Evolutionary conservation across 2,797 vertebrate genomes (phyloP).

Genomic region (Alfaro cultratus): DNA sequence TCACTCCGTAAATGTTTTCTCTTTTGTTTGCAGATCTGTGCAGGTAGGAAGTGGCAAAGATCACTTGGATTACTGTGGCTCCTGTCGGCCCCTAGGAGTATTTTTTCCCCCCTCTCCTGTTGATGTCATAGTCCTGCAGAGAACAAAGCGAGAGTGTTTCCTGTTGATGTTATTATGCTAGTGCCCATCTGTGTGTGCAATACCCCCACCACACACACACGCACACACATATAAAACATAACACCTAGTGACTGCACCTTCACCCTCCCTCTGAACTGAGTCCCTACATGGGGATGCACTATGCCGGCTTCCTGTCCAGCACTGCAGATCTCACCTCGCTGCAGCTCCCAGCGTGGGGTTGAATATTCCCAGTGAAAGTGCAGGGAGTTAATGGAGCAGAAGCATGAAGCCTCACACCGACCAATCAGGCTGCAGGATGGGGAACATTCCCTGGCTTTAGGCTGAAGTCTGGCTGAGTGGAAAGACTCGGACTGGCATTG

Average conservation of each 20-base stretch:
- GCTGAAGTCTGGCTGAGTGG: background rate
- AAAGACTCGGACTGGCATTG: slow-evolving; percentile 27
- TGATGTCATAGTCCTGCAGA: slow-evolving; percentile 70
- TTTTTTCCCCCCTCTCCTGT: slow-evolving; percentile 44
- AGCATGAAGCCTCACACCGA: slow-evolving; percentile 8
- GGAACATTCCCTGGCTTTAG: slow-evolving; percentile 21
- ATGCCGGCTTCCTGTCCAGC: slow-evolving; percentile 34
- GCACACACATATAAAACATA: too few species aligned
- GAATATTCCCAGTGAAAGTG: slow-evolving; percentile 28
- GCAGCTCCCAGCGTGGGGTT: slow-evolving; percentile 35
- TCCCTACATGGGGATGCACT: slow-evolving; percentile 17
- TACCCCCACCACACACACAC: slow-evolving; percentile 25
- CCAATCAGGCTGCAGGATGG: slow-evolving; percentile 2
- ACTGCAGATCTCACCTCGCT: slow-evolving; percentile 39
- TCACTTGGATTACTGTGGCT: slow-evolving; percentile 54
- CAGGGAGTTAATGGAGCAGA: slow-evolving; percentile 32
- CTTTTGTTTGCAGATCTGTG: slow-evolving; percentile 47
- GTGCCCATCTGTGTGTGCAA: slow-evolving; percentile 65
- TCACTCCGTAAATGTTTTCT: slow-evolving; percentile 8
- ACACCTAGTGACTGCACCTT: slow-evolving; percentile 60
- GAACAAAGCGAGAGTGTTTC: slow-evolving; percentile 64
- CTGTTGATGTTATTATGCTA: slow-evolving; percentile 70
- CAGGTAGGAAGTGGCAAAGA: slow-evolving; percentile 41
- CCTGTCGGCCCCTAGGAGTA: slow-evolving; percentile 10
- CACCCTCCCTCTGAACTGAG: slow-evolving; percentile 53